phyloP scores from a whole-genome alignment of 2,888 invertebrate genomes.

The Crocallis elinguaria region DNA sequence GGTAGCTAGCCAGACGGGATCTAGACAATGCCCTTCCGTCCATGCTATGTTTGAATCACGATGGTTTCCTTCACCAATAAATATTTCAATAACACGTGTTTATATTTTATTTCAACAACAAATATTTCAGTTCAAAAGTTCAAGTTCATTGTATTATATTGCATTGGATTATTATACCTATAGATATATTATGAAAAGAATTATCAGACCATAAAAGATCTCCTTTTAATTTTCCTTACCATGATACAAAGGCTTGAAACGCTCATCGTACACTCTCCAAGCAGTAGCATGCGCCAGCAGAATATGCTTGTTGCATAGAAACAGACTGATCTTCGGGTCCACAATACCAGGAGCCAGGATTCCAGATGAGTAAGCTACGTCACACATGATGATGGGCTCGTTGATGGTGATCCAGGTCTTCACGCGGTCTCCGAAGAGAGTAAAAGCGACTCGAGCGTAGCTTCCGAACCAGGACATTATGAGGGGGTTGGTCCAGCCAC shows the following conservation, averaged over 20 bases:
- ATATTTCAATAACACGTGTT: too few relatives aligned
- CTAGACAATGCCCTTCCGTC: too few relatives aligned
- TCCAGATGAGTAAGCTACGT: conserved; percentile 65
- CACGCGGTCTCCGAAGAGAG: conserved; percentile 85
- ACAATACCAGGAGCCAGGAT: conserved; percentile 58
- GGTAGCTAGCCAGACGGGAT: too few relatives aligned
- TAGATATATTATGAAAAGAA: not conserved
- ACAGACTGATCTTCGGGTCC: conserved; percentile 68
- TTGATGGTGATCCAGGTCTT: conserved; percentile 90
- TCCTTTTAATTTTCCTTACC: conserved; percentile 62
- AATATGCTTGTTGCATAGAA: conserved; percentile 85
- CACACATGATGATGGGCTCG: conserved; percentile 84
- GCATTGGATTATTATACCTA: too few relatives aligned
- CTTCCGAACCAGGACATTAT: conserved; percentile 86
- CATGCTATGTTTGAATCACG: too few relatives aligned
- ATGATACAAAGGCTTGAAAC: conserved; percentile 77
- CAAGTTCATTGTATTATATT: too few relatives aligned
- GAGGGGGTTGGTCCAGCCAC: conserved; percentile 87
- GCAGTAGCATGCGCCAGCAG: conserved; percentile 88
- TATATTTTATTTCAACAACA: too few relatives aligned
- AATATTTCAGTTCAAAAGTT: too few relatives aligned
- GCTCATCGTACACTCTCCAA: conserved; percentile 84
- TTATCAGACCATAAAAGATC: not conserved
- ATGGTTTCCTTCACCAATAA: too few relatives aligned
- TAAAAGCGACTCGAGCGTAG: conserved; percentile 83